Evolutionary conservation across 2,888 invertebrate species (phyloP).

Genomic region (Noctua janthe): DNA sequence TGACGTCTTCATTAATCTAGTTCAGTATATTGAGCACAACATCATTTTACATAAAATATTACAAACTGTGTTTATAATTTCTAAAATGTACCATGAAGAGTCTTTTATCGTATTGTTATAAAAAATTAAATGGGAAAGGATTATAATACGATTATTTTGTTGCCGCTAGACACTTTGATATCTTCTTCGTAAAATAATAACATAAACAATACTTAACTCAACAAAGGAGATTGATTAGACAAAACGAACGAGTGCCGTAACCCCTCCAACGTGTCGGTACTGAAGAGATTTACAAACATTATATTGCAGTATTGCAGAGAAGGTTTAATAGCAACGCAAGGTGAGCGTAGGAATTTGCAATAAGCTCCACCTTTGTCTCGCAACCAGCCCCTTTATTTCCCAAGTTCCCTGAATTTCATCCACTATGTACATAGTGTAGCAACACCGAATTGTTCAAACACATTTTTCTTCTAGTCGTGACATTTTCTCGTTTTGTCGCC

Average conservation of each 20-base stretch:
- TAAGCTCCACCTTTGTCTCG: constrained; percentile 87
- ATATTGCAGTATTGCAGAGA: constrained; percentile 78
- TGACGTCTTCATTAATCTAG: constrained; percentile 27
- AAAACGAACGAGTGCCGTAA: constrained; percentile 45
- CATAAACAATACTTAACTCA: constrained; percentile 16
- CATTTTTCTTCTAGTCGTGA: constrained; percentile 77
- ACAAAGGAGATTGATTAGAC: constrained; percentile 60
- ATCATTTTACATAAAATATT: not conserved
- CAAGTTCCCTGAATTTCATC: constrained; percentile 86
- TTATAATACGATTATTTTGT: not conserved
- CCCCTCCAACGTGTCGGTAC: constrained; percentile 32
- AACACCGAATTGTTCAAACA: constrained; percentile 76
- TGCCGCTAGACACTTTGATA: not conserved
- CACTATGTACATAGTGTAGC: constrained; percentile 77
- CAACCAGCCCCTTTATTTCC: constrained; percentile 82
- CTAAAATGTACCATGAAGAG: not conserved
- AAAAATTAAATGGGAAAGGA: not conserved
- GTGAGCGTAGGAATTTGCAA: constrained; percentile 88
- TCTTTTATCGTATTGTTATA: not conserved
- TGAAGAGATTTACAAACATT: constrained; percentile 71
- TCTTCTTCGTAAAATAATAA: constrained; percentile 5
- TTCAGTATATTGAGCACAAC: not conserved
- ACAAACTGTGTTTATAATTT: not conserved
- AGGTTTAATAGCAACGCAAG: constrained; percentile 83
- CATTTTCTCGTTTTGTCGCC: constrained; percentile 69